These are phyloP conservation scores for Xerus rutilus DNA, from an alignment of 2,797 vertebrate genomes.

Conservation along the genomic window DNA sequence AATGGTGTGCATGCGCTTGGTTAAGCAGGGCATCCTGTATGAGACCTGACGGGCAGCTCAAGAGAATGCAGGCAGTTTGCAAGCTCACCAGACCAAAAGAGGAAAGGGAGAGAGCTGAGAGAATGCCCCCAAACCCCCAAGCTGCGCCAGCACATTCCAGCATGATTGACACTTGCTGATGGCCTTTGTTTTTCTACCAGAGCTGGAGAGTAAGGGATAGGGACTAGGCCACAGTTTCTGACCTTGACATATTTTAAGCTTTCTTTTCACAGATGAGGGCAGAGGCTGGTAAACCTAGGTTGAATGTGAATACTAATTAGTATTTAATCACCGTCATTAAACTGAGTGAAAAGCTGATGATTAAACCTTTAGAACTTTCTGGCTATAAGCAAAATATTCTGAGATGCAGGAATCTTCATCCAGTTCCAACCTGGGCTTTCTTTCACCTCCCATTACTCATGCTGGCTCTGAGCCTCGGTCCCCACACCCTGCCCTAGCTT, in stretches of 20 bases:
- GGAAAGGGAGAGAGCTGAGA: background rate
- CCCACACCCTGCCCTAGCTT: background rate
- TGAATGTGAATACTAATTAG: background rate
- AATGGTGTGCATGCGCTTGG: background rate
- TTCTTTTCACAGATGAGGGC: conserved; percentile 18
- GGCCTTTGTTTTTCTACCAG: conserved; percentile 58
- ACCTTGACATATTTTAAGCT: conserved; percentile 37
- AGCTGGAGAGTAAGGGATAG: background rate
- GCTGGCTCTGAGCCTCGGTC: background rate
- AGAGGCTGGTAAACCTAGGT: background rate
- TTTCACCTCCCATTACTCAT: background rate
- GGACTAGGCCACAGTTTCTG: background rate
- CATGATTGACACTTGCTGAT: background rate
- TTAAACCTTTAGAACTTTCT: background rate
- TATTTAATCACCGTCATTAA: background rate
- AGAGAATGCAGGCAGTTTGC: conserved; percentile 35
- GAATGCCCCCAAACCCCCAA: background rate
- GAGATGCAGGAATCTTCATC: background rate
- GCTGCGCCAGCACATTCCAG: conserved; percentile 72
- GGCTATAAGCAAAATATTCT: background rate
- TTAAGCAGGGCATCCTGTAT: background rate
- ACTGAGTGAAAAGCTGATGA: background rate
- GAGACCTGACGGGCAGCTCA: conserved; percentile 57
- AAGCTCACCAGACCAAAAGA: conserved; percentile 62
- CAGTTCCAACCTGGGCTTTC: background rate